Conservation (phyloP, 2,113 vertebrate species). For the Hypanus sabinus region DNA sequence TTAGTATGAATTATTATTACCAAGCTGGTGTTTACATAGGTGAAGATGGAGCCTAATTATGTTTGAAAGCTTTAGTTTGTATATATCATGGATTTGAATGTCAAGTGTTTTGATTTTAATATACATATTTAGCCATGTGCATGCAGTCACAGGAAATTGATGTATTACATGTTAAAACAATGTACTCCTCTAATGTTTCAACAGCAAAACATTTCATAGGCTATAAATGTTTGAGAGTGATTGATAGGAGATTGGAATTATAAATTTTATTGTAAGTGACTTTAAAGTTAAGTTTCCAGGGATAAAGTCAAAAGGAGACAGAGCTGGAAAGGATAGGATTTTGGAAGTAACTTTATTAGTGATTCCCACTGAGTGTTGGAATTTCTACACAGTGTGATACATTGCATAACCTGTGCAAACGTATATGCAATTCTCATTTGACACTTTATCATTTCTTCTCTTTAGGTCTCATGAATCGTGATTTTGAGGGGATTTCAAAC, state of each 20-base stretch:
- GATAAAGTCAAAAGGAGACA: neutral
- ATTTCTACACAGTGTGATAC: neutral
- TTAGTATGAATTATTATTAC: no score
- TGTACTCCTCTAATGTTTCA: no score
- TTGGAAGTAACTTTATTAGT: neutral
- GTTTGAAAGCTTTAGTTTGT: no score
- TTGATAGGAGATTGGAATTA: neutral
- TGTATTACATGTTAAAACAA: no score
- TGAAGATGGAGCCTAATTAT: no score
- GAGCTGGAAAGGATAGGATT: neutral
- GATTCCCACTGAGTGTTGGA: neutral
- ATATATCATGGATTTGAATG: no score
- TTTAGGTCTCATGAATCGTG: conserved; percentile 75
- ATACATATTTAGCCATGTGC: no score
- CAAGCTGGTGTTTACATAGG: no score
- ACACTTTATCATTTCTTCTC: neutral
- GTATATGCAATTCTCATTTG: neutral
- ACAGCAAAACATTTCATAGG: neutral
- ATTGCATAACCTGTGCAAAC: neutral
- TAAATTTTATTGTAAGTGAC: neutral
- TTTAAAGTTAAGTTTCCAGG: neutral
- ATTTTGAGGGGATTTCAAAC: conserved; percentile 61
- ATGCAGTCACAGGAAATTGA: no score
- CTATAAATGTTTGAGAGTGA: neutral
- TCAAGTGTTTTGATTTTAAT: no score